Percentiles rank a stretch among this genome's conserved stretches.
Evolutionary conservation across 2,888 invertebrate species (phyloP).

Genomic region (Drosophila birchii): DNA sequence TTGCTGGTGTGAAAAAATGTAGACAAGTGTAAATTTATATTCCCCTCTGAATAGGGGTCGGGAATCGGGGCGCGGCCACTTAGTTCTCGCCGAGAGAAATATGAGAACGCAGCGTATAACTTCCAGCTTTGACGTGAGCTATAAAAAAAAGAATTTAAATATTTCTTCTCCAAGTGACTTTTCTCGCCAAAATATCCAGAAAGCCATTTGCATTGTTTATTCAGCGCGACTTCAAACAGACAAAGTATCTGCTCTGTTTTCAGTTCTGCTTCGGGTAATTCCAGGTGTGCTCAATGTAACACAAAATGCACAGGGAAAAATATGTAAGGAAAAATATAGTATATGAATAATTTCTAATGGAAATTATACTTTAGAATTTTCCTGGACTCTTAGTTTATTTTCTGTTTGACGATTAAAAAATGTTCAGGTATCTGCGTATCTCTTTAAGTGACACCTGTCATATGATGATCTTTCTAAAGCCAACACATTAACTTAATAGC

Average conservation of each 20-base stretch:
- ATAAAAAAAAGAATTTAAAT: slow-evolving; percentile 38
- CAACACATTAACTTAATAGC: slow-evolving; percentile 7
- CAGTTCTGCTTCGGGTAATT: slow-evolving; percentile 26
- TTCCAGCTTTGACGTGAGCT: slow-evolving; percentile 35
- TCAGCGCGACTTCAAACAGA: slow-evolving; percentile 39
- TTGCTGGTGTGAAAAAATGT: slow-evolving; percentile 49
- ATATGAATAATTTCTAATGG: fast-evolving
- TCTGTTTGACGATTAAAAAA: neutral
- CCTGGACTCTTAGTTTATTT: neutral
- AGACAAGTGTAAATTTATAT: slow-evolving; percentile 55
- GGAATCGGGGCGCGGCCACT: slow-evolving; percentile 13
- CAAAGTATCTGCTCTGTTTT: slow-evolving; percentile 23
- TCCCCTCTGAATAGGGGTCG: slow-evolving; percentile 17
- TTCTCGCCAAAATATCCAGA: slow-evolving; percentile 11
- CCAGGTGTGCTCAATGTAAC: slow-evolving; percentile 26
- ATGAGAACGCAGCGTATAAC: slow-evolving; percentile 21
- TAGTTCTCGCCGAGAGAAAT: slow-evolving; percentile 31
- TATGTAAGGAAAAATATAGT: neutral
- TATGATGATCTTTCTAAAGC: neutral
- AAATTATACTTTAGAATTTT: neutral
- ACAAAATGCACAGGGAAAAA: slow-evolving; percentile 7
- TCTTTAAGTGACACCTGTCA: neutral
- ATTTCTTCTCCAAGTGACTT: slow-evolving; percentile 30
- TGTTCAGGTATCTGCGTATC: neutral
- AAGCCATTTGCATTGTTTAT: slow-evolving; percentile 44